These are phyloP conservation scores for Thysanoteuthis rhombus DNA, from an alignment of 2,888 invertebrate genomes.

Conservation along the genomic window DNA sequence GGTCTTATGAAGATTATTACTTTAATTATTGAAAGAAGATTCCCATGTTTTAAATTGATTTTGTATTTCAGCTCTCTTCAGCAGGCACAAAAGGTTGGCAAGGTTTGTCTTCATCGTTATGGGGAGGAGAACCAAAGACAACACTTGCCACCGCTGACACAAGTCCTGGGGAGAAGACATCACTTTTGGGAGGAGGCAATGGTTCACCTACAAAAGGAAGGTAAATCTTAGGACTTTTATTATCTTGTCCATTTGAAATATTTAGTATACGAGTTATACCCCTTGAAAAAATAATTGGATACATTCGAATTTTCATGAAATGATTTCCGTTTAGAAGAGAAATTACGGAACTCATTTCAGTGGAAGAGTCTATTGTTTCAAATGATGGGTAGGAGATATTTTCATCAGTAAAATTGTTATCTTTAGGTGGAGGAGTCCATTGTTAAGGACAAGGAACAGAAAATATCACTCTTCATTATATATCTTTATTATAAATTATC, in stretches of 20 bases:
- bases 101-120: slow-evolving; percentile 61
- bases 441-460: too few species aligned
- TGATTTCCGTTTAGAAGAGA: too few species aligned
- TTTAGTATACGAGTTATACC: too few species aligned
- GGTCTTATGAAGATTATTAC: background rate
- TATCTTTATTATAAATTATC: too few species aligned
- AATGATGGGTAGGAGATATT: too few species aligned
- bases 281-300: too few species aligned
- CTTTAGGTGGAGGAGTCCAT: too few species aligned
- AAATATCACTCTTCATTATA: too few species aligned
- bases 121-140: slow-evolving; percentile 61
- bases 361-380: too few species aligned
- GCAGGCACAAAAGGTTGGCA: slow-evolving; percentile 65
- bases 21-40: background rate
- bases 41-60: background rate
- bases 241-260: background rate
- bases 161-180: slow-evolving; percentile 58
- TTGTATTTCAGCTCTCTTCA: slow-evolving; percentile 53
- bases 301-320: too few species aligned
- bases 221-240: background rate
- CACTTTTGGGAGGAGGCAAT: slow-evolving; percentile 48
- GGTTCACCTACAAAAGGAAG: slow-evolving; percentile 33
- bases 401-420: too few species aligned
- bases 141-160: slow-evolving; percentile 59
- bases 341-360: too few species aligned